Conservation (phyloP, 1,140 invertebrate species). For the Ectropis grisescens region DNA sequence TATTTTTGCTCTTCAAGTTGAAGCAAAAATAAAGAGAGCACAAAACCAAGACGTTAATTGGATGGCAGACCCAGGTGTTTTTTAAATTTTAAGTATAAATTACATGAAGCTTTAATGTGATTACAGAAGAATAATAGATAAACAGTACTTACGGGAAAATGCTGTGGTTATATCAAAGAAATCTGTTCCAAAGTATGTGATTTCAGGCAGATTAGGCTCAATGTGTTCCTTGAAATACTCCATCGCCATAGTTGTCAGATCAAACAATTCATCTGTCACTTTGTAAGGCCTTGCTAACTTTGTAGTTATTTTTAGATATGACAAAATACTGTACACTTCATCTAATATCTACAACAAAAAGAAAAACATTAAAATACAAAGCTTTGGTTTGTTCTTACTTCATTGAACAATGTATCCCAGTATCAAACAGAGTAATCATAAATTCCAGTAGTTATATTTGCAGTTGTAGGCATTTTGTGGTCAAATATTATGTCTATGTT, state of each 20-base stretch:
- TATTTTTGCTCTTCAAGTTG: too few relatives aligned
- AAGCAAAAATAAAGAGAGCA: too few relatives aligned
- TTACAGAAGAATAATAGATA: too few relatives aligned
- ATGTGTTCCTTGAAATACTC: slow-evolving; percentile 93
- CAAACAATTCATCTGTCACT: slow-evolving; percentile 92
- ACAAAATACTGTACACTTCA: slow-evolving; percentile 85
- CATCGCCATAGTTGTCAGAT: slow-evolving; percentile 93
- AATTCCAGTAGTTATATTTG: too few relatives aligned
- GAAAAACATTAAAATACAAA: neutral
- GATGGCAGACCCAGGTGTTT: too few relatives aligned
- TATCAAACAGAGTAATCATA: too few relatives aligned
- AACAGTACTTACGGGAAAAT: slow-evolving; percentile 73
- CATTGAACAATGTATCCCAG: slow-evolving; percentile 2
- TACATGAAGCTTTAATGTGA: too few relatives aligned
- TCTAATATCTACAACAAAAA: slow-evolving; percentile 70
- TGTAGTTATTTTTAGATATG: slow-evolving; percentile 85
- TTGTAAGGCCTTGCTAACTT: slow-evolving; percentile 87
- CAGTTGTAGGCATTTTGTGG: too few relatives aligned
- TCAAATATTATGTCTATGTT: too few relatives aligned
- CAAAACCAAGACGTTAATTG: too few relatives aligned
- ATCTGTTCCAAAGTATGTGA: slow-evolving; percentile 87
- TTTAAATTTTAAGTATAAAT: too few relatives aligned
- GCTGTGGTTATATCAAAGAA: slow-evolving; percentile 81
- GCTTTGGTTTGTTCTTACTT: too few relatives aligned
- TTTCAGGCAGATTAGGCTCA: slow-evolving; percentile 87